Conservation (phyloP, 2,797 vertebrate genomes). For the Helostoma temminkii region DNA sequence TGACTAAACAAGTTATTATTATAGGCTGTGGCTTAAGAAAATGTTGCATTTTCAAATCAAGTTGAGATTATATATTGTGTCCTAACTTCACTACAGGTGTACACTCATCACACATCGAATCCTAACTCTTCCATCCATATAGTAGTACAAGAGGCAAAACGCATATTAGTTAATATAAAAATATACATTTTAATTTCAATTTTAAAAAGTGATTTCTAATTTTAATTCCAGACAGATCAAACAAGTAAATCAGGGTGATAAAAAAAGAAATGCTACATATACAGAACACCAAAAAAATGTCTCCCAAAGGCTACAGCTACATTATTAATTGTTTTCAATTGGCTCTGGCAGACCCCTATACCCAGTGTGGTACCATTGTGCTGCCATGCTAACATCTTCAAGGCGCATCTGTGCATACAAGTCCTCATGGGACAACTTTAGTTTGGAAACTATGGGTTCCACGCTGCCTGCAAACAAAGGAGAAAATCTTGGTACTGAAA, state of each 20-base stretch:
- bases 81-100: neutral
- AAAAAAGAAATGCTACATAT: conserved; percentile 40
- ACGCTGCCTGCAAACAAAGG: conserved; percentile 31
- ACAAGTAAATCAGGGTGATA: too few species aligned
- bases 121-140: neutral
- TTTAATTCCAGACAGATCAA: neutral
- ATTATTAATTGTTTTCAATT: neutral
- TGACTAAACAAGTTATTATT: conserved; percentile 28
- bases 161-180: too few species aligned
- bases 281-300: conserved; percentile 56
- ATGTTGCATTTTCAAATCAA: conserved; percentile 23
- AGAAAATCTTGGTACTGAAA: too few species aligned
- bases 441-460: conserved; percentile 50
- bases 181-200: too few species aligned
- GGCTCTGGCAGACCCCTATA: conserved; percentile 69
- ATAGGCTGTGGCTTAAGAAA: conserved; percentile 1
- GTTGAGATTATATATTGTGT: neutral
- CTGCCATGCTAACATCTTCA: conserved; percentile 51
- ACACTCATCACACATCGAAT: neutral
- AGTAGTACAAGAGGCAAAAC: too few species aligned
- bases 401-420: conserved; percentile 58
- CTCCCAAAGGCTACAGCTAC: conserved; percentile 11
- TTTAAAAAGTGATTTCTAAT: too few species aligned
- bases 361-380: conserved; percentile 60
- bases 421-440: conserved; percentile 39